Evolutionary conservation across 2,888 invertebrate species (phyloP), one percentile per base, ranked within the genome.

Genomic region (Mythimna pallens): DNA sequence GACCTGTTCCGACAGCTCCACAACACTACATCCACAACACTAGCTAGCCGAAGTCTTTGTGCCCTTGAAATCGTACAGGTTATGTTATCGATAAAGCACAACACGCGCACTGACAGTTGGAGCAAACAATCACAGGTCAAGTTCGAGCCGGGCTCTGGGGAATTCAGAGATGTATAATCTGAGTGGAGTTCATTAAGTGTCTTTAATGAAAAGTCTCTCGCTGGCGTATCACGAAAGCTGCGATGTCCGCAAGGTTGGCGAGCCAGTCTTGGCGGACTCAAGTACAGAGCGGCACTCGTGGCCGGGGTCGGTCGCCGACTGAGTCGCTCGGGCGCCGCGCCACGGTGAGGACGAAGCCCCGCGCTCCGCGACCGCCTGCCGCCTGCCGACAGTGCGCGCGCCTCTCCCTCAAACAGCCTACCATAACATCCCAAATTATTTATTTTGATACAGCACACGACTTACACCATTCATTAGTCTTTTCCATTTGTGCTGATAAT

Each of bases 11-110:
- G 87, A 92, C 85, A 89, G 88, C 88, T 91, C 90, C 91, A 87
- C 88, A 91, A 89, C 92, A 94, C 91, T 90, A 90, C 90, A 93
- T 91, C 92, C 93, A 93, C 93, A 93, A 89, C 92, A 93, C 92
- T 86, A 91, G 91, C 89, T 88, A 85, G 88, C 86, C 86, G 85
- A 86, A 90, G 90, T 92, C 91, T 90, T 89, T 86, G 88, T 93
- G 95, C 94, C 96, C 96, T 96, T 96, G 96, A 95, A 94, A 93
- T 91, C 90, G 92, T 95, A 95, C 94, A 96, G 96, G 96, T 96
- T 95, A 95, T 95, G 95, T 94, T 95, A 95, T 95, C 94, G 95
- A 95, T 95, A 95, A 93, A 95, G 93, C 95, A 95, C 94, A 95
- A 95, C 95, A 96, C 95, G 94, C 95, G 94, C 95, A 95, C 95